Percentiles rank a stretch among this genome's conserved stretches.
These are phyloP conservation scores for Dexiosoma caninum DNA, from an alignment of 2,888 invertebrate genomes.

Conservation along the genomic window DNA sequence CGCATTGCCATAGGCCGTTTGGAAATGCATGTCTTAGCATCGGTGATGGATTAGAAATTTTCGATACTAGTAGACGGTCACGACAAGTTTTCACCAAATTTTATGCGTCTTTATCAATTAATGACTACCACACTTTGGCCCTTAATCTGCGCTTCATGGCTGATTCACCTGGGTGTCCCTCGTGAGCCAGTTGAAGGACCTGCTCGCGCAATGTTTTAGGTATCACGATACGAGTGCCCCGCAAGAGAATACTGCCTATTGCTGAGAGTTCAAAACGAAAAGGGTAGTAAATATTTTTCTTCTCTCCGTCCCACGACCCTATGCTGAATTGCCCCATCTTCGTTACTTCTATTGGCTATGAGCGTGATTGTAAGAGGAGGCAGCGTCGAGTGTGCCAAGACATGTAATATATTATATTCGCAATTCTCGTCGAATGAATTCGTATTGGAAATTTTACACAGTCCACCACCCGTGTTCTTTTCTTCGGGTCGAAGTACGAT, in stretches of 20 bases:
- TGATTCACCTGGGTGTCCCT: constrained; percentile 68
- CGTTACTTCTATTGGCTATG: too few relatives aligned
- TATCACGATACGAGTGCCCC: constrained; percentile 44
- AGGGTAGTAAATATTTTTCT: neutral
- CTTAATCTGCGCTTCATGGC: constrained; percentile 44
- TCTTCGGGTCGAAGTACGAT: too few relatives aligned
- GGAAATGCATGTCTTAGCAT: constrained; percentile 42
- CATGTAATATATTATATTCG: too few relatives aligned
- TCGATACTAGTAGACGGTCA: constrained; percentile 18
- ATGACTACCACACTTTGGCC: constrained; percentile 52
- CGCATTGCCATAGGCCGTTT: constrained; percentile 37
- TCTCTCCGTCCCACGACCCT: too few relatives aligned
- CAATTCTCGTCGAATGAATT: too few relatives aligned
- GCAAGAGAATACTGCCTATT: constrained; percentile 54
- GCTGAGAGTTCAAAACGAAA: constrained; percentile 42
- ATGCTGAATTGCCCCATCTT: too few relatives aligned
- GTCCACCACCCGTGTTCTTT: too few relatives aligned
- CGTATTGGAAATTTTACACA: too few relatives aligned
- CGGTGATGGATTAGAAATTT: constrained; percentile 10
- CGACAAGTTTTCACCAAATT: constrained; percentile 18
- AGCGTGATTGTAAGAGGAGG: too few relatives aligned
- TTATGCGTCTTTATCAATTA: constrained; percentile 38
- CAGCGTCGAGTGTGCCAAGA: too few relatives aligned
- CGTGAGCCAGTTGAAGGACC: constrained; percentile 64
- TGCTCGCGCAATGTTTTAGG: constrained; percentile 48